Percentiles rank a stretch among this genome's conserved stretches.
Conservation (phyloP, 1,140 invertebrate genomes). For the Plectus sambesii region DNA sequence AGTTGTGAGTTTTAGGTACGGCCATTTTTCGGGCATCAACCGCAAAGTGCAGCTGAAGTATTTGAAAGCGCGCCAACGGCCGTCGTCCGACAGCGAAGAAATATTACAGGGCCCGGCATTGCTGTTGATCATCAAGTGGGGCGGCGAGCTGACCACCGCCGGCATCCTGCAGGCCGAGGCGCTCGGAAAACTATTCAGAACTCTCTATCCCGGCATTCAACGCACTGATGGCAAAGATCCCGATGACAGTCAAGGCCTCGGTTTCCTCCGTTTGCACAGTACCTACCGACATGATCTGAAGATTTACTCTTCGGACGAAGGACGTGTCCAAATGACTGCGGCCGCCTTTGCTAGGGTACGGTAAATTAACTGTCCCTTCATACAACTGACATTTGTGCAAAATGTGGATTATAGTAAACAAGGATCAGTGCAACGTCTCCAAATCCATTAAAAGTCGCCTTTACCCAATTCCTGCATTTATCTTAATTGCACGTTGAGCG, state of each 20-base stretch:
- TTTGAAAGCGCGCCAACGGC: slow-evolving; percentile 58
- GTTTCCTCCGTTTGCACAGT: slow-evolving; percentile 80
- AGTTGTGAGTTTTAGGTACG: slow-evolving; percentile 62
- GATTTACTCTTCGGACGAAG: slow-evolving; percentile 98
- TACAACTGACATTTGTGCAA: neutral
- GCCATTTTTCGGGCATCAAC: slow-evolving; percentile 99
- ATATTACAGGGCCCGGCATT: slow-evolving; percentile 80
- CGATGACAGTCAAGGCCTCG: slow-evolving; percentile 73
- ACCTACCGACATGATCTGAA: slow-evolving; percentile 98
- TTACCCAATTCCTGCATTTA: too few species aligned
- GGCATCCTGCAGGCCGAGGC: slow-evolving; percentile 93
- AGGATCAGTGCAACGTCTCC: too few species aligned
- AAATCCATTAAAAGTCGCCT: too few species aligned
- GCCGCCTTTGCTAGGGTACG: slow-evolving; percentile 90
- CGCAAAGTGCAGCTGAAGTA: slow-evolving; percentile 99
- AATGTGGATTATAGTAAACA: too few species aligned
- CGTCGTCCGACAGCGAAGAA: neutral
- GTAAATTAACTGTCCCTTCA: neutral
- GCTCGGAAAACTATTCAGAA: slow-evolving; percentile 88
- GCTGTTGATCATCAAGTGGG: slow-evolving; percentile 95
- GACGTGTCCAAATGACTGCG: slow-evolving; percentile 96
- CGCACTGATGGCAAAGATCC: slow-evolving; percentile 60
- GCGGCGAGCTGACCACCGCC: slow-evolving; percentile 94
- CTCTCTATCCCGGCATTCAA: slow-evolving; percentile 76
- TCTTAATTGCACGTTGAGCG: too few species aligned